Percentiles rank a stretch among this genome's conserved stretches.
phyloP scores from a whole-genome alignment of 1,140 invertebrate genomes.

The Thaumatotibia leucotreta region DNA sequence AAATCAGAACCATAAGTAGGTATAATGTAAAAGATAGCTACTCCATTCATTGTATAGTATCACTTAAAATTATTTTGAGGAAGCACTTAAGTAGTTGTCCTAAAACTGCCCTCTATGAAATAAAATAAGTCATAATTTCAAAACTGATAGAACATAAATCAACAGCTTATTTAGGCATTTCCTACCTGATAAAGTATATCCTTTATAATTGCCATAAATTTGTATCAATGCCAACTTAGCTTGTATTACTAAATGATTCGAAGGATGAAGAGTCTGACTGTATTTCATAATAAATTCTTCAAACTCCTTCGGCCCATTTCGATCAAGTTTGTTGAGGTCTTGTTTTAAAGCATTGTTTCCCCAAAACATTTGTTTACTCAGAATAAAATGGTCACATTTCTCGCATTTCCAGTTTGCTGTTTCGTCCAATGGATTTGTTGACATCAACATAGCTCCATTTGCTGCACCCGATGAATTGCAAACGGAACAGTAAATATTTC shows the following conservation, averaged over 20 bases:
- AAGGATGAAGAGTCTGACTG: constrained; percentile 78
- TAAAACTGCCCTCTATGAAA: no score
- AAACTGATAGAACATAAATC: no score
- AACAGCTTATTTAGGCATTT: no score
- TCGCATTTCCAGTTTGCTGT: constrained; percentile 80
- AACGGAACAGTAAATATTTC: constrained; percentile 79
- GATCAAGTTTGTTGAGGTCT: constrained; percentile 78
- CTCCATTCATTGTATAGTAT: no score
- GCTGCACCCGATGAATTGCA: constrained; percentile 72
- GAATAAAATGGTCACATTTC: constrained; percentile 76
- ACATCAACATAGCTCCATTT: constrained; percentile 72
- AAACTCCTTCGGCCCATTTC: constrained; percentile 72
- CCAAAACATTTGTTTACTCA: constrained; percentile 77
- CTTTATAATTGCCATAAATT: constrained; percentile 79
- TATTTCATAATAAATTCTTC: constrained; percentile 81
- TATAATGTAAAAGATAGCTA: neutral
- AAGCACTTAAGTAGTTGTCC: no score
- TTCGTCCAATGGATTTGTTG: constrained; percentile 78
- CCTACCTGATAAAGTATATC: constrained; percentile 76
- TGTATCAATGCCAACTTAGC: constrained; percentile 82
- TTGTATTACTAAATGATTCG: constrained; percentile 81
- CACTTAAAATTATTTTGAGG: no score
- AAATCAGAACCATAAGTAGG: constrained; percentile 34
- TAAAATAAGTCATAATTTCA: no score
- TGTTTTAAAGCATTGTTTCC: constrained; percentile 79